Base-by-base conservation (phyloP, 1,140 invertebrate genomes). In the Magallana angulata region DNA sequence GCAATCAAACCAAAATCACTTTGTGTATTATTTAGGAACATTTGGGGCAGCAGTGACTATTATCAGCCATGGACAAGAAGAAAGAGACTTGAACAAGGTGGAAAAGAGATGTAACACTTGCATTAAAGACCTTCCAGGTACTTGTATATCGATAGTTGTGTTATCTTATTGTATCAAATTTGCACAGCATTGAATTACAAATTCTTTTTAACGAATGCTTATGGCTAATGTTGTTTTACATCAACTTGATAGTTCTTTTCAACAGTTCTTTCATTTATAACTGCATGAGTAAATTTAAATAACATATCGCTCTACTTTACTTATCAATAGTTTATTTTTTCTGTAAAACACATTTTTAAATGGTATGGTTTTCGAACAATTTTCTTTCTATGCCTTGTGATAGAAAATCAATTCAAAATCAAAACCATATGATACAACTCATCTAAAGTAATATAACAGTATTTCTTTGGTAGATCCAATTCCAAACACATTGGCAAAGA, bases 41-140 rank as follows among this genome's bases (percentile, higher is more conserved):
- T 94, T 91, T 90, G 94, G 94, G 56, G 94, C 92, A 12, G 93
- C 92, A 12, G 86, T 95, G 8, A 92, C 91, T 12, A 88, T 94
- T 9, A 89, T 93, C 1, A 92, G 91, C 89, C 90, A 91, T 30
- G 94, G 93, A 9, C 87, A 91, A 18, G 93, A 94, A 84, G 71
- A 89, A 58, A 59, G 89, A 30, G 85, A 91, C 18, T 87, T 94
- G 30, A 86, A 91, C n/a, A 84, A 85, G 6, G 88, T 94, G 56
- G 91, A 93, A 85, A 90, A 88, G 80, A 91, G 90, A 88, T 93
- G 93, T 83, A 90, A 91, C 56, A 94, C 94, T 7, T 57, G 86
- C 16, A 94, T 94, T 81, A 60, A 88, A 12, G 84, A 84, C 14
- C 85, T 94, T 48, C 93, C 94, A 92, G 93, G 94, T 94, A 86